phyloP scores from a whole-genome alignment of 2,888 invertebrate genomes.

The Amitus sp. region DNA sequence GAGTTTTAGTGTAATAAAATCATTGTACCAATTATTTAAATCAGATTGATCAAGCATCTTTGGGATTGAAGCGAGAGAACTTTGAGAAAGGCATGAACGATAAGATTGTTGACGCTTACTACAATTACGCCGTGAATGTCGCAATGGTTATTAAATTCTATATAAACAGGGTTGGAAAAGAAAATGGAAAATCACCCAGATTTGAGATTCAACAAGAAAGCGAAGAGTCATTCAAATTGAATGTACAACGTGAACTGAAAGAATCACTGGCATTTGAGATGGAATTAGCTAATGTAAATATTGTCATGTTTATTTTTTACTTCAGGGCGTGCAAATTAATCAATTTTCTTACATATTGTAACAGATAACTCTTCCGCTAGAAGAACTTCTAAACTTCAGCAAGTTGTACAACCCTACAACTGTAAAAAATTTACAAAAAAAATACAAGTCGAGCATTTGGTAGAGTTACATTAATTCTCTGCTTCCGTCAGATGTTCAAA shows the following conservation, averaged over 20 bases:
- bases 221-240: too few species aligned
- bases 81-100: slow-evolving; percentile 84
- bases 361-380: slow-evolving; percentile 72
- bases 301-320: neutral
- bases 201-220: slow-evolving; percentile 92
- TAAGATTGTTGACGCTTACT: slow-evolving; percentile 87
- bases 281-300: slow-evolving; percentile 84
- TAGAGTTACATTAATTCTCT: slow-evolving; percentile 84
- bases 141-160: slow-evolving; percentile 88
- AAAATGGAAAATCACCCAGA: slow-evolving; percentile 81
- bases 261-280: slow-evolving; percentile 91
- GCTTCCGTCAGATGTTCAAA: slow-evolving; percentile 72
- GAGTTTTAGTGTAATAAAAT: too few species aligned
- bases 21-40: too few species aligned
- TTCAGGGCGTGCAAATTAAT: too few species aligned
- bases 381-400: slow-evolving; percentile 87
- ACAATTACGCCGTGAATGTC: slow-evolving; percentile 87
- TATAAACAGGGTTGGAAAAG: slow-evolving; percentile 72
- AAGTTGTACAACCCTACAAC: slow-evolving; percentile 93
- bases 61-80: slow-evolving; percentile 87
- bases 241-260: too few species aligned
- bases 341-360: too few species aligned
- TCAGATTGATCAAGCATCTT: slow-evolving; percentile 88
- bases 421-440: slow-evolving; percentile 77
- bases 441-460: slow-evolving; percentile 84